phyloP scores from a whole-genome alignment of 2,888 invertebrate species.

The Noctua janthe region DNA sequence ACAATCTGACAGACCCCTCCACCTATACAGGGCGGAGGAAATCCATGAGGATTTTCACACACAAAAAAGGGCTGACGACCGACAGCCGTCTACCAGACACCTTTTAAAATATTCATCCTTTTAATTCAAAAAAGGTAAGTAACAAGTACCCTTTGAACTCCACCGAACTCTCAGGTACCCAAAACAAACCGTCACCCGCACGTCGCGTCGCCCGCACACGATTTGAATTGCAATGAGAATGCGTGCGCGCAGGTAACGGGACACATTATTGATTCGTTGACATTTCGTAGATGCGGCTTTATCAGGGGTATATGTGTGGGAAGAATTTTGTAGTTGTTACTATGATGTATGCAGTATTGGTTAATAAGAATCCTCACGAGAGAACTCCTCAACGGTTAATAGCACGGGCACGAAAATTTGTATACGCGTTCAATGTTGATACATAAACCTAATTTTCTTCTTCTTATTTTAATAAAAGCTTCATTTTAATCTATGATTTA shows the following conservation, averaged over 20 bases:
- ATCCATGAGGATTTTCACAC: background rate
- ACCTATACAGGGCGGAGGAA: background rate
- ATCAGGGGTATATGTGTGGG: constrained; percentile 47
- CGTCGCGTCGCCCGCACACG: constrained; percentile 53
- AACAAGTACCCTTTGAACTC: constrained; percentile 43
- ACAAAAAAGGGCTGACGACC: background rate
- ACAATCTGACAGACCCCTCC: background rate
- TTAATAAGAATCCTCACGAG: background rate
- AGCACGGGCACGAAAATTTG: too few relatives aligned
- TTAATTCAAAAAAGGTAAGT: background rate
- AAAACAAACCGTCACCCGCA: constrained; percentile 54
- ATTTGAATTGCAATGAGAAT: constrained; percentile 76
- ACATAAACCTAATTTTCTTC: too few relatives aligned
- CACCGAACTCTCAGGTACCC: constrained; percentile 13
- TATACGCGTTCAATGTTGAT: too few relatives aligned
- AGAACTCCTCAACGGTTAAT: too few relatives aligned
- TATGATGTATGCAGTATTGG: constrained; percentile 11
- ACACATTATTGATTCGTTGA: constrained; percentile 69
- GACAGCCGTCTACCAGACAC: background rate
- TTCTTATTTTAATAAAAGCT: too few relatives aligned
- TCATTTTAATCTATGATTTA: too few relatives aligned
- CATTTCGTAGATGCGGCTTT: constrained; percentile 60
- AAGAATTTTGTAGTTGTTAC: constrained; percentile 44
- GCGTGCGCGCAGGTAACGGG: constrained; percentile 70
- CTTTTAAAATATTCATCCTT: background rate